phyloP scores from a whole-genome alignment of 35 echinoderm and acorn worm species.

The Holothuria glaberrima region DNA sequence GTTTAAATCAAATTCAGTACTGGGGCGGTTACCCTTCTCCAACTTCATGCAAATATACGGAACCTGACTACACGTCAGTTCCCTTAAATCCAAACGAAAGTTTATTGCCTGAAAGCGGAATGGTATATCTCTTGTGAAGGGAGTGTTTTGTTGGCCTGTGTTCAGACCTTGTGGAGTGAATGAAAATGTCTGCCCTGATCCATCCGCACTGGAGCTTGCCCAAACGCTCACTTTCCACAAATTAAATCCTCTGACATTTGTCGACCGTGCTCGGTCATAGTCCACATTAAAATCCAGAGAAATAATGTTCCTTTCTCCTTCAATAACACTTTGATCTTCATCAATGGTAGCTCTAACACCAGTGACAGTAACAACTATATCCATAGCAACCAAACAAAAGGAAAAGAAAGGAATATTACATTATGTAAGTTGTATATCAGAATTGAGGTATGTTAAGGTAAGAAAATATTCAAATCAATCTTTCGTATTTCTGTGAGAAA shows the following conservation, averaged over 20 bases:
- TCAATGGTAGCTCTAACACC: constrained; percentile 12
- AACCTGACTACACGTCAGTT: constrained; percentile 72
- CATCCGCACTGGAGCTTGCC: constrained; percentile 43
- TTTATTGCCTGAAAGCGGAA: constrained; percentile 70
- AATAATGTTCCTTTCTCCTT: constrained; percentile 31
- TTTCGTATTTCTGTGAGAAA: too few species aligned
- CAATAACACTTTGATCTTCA: constrained; percentile 13
- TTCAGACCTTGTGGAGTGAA: constrained; percentile 50
- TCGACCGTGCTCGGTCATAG: background rate
- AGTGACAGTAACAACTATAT: constrained; percentile 53
- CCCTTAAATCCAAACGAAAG: constrained; percentile 73
- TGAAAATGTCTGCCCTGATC: constrained; percentile 54
- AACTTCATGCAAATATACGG: constrained; percentile 82
- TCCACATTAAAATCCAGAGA: constrained; percentile 28
- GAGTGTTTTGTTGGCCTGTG: background rate
- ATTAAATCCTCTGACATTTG: constrained; percentile 58
- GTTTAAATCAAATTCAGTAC: constrained; percentile 69
- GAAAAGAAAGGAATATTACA: too few species aligned
- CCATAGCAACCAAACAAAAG: too few species aligned
- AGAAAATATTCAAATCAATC: too few species aligned
- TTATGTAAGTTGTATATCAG: too few species aligned
- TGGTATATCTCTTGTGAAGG: constrained; percentile 16
- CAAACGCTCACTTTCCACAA: constrained; percentile 77
- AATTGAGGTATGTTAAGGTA: too few species aligned
- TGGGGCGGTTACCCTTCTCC: constrained; percentile 55